Evolutionary conservation across 1,140 invertebrate genomes (phyloP).

Genomic region (Drosophila pallidifrons): DNA sequence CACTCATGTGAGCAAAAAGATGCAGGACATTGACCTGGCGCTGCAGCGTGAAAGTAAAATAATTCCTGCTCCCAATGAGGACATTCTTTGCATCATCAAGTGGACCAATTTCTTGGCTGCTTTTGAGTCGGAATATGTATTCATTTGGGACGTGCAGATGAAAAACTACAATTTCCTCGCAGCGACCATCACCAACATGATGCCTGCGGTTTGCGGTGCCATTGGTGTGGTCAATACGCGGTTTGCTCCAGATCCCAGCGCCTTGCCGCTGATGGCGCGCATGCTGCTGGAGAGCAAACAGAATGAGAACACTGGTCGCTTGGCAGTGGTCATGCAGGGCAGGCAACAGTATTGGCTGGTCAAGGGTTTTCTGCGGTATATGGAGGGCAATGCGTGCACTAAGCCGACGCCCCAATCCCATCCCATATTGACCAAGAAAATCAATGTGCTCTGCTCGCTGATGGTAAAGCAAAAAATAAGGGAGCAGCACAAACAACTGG

Average conservation of each 20-base stretch:
- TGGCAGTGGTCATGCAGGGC: conserved; percentile 82
- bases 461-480: conserved; percentile 73
- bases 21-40: conserved; percentile 81
- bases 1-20: conserved; percentile 76
- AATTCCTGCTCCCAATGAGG: conserved; percentile 74
- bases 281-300: conserved; percentile 63
- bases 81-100: conserved; percentile 78
- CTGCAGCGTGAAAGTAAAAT: conserved; percentile 78
- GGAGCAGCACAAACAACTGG: conserved; percentile 51
- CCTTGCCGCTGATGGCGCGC: conserved; percentile 62
- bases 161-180: conserved; percentile 63
- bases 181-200: conserved; percentile 71
- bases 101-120: conserved; percentile 79
- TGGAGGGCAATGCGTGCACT: conserved; percentile 67
- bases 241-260: conserved; percentile 45
- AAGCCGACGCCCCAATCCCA: conserved; percentile 77
- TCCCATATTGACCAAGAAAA: conserved; percentile 77
- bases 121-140: conserved; percentile 67
- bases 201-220: conserved; percentile 70
- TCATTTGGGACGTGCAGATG: conserved; percentile 79
- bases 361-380: conserved; percentile 72
- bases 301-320: conserved; percentile 55
- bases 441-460: conserved; percentile 74
- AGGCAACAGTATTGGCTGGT: conserved; percentile 75
- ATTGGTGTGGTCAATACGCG: conserved; percentile 68